A percentile compares a stretch with the other conserved stretches of the same genome.
Evolutionary conservation across 2,113 vertebrate genomes (phyloP).

Genomic region (Notothenia rossii): DNA sequence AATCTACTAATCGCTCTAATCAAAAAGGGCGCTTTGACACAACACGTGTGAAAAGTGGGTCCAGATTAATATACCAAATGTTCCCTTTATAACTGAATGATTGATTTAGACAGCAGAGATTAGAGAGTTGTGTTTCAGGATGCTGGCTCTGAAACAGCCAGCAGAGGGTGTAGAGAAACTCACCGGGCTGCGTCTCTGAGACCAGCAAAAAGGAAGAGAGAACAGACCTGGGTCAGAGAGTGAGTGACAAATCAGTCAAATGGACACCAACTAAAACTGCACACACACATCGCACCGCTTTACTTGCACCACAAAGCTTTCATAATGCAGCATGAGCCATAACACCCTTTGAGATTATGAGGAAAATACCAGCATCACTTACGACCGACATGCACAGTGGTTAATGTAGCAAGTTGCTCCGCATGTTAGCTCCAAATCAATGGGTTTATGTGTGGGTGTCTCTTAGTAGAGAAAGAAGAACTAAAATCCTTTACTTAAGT

Average conservation of each 20-base stretch:
- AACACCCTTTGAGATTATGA: constrained; percentile 33
- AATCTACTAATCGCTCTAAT: too few species aligned
- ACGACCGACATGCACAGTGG: neutral
- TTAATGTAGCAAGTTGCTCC: neutral
- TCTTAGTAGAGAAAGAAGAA: too few species aligned
- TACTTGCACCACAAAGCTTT: constrained; percentile 68
- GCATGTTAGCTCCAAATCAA: constrained; percentile 14
- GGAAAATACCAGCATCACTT: neutral
- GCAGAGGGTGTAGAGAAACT: constrained; percentile 78
- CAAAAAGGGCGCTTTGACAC: too few species aligned
- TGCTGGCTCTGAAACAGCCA: constrained; percentile 45
- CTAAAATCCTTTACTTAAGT: too few species aligned
- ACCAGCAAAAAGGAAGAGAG: constrained; percentile 99
- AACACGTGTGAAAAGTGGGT: too few species aligned
- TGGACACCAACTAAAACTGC: constrained; percentile 72
- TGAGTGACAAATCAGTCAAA: constrained; percentile 90
- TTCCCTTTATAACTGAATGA: neutral
- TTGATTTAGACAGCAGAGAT: constrained; percentile 7
- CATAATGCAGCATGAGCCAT: constrained; percentile 55
- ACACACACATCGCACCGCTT: constrained; percentile 62
- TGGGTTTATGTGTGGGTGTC: neutral
- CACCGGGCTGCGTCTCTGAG: constrained; percentile 99
- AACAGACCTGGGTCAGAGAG: constrained; percentile 98
- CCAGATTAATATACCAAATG: too few species aligned
- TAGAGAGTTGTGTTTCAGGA: constrained; percentile 21